These are phyloP conservation scores for Tinea trinotella DNA, from an alignment of 2,888 invertebrate genomes.

Conservation along the genomic window DNA sequence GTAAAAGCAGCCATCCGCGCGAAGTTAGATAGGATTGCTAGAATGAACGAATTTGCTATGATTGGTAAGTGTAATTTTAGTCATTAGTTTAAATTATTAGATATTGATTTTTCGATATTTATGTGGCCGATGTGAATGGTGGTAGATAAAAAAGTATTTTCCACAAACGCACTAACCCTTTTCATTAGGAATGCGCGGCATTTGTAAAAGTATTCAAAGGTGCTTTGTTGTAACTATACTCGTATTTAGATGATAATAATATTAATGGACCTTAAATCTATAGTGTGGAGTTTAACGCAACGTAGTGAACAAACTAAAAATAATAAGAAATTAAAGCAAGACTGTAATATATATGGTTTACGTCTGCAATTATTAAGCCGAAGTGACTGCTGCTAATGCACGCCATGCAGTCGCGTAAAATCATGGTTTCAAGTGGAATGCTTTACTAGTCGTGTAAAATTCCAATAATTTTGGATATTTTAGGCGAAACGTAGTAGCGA, in stretches of 20 bases:
- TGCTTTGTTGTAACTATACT: background rate
- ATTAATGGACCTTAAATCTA: no score
- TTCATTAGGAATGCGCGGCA: background rate
- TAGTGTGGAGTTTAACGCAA: no score
- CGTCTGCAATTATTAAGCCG: no score
- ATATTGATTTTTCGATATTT: background rate
- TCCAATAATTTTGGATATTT: no score
- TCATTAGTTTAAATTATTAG: background rate
- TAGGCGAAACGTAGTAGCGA: no score
- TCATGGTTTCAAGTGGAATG: no score
- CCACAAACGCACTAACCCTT: constrained; percentile 2
- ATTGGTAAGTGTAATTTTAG: constrained; percentile 33
- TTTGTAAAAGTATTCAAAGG: background rate
- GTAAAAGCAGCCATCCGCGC: constrained; percentile 65
- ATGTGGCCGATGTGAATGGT: background rate
- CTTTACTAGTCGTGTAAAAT: no score
- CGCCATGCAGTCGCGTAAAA: no score
- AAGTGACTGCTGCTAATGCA: no score
- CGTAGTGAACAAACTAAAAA: no score
- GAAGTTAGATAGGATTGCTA: background rate
- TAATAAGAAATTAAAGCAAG: no score
- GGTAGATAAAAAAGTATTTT: background rate
- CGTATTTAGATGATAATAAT: background rate
- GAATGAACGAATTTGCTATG: constrained; percentile 32
- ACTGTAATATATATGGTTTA: no score